A percentile compares a stretch with the other conserved stretches of the same genome.
Evolutionary conservation across 2,888 invertebrate genomes (phyloP).

Genomic region (Resseliella maxima): DNA sequence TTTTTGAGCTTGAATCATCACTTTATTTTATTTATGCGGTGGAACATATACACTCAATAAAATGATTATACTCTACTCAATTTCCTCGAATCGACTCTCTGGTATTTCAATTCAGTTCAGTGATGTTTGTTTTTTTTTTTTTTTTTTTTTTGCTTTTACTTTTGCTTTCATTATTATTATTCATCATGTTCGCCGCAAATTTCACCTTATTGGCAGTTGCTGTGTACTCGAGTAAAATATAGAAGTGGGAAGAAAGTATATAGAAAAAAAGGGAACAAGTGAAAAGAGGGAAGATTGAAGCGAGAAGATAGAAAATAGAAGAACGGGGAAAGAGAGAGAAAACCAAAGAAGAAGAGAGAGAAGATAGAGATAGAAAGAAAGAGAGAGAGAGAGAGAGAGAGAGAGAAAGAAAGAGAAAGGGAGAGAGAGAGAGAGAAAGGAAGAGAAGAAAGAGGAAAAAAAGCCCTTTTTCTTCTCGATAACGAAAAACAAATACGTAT

Average conservation of each 20-base stretch:
- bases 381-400: too few species aligned
- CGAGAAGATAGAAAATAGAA: too few species aligned
- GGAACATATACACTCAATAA: neutral
- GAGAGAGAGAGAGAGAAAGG: too few species aligned
- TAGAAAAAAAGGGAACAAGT: too few species aligned
- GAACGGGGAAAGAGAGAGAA: too few species aligned
- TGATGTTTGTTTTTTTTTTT: neutral
- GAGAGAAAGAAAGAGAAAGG: too few species aligned
- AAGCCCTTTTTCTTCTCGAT: neutral
- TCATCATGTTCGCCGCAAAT: neutral
- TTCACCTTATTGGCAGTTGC: neutral
- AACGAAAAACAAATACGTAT: slow-evolving; percentile 1
- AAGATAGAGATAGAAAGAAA: too few species aligned
- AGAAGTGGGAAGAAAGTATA: neutral
- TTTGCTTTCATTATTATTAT: neutral
- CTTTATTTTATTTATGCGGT: neutral
- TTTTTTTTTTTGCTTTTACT: neutral
- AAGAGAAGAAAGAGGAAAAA: neutral
- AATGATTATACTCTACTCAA: neutral
- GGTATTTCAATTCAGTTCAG: neutral
- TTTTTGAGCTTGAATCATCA: slow-evolving; percentile 1
- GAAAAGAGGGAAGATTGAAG: too few species aligned
- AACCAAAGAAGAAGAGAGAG: too few species aligned
- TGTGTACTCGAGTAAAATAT: neutral
- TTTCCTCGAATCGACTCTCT: neutral